Percentiles rank a stretch among this genome's conserved stretches.
Evolutionary conservation across 2,113 vertebrate species (phyloP).

Genomic region (Lutjanus erythropterus): DNA sequence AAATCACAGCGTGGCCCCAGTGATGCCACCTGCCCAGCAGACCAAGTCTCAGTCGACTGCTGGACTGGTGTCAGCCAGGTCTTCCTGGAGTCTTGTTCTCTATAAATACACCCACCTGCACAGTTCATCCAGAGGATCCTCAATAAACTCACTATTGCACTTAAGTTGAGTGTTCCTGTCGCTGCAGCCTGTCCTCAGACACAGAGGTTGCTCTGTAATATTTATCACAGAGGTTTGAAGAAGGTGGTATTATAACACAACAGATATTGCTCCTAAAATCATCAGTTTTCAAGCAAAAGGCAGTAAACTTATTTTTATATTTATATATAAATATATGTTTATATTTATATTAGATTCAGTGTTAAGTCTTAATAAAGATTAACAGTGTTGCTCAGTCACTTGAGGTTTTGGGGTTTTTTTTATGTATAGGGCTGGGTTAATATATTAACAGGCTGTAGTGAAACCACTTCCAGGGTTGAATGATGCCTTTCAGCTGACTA

Average conservation of each 20-base stretch:
- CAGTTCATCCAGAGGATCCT: constrained; percentile 52
- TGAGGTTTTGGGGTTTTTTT: too few relatives aligned
- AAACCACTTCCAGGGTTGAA: neutral
- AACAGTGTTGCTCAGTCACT: neutral
- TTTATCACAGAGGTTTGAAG: constrained; percentile 51
- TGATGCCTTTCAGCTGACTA: constrained; percentile 26
- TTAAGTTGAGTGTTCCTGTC: constrained; percentile 69
- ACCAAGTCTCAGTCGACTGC: constrained; percentile 11
- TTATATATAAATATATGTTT: neutral
- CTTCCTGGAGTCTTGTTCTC: constrained; percentile 42
- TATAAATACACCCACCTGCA: constrained; percentile 69
- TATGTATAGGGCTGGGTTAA: neutral
- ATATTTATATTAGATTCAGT: neutral
- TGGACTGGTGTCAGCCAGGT: constrained; percentile 28
- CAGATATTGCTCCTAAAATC: constrained; percentile 6
- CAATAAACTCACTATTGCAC: constrained; percentile 64
- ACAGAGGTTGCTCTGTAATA: constrained; percentile 59
- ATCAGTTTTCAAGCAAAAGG: constrained; percentile 15
- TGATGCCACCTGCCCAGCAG: constrained; percentile 31
- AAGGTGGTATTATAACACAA: constrained; percentile 22
- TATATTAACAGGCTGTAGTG: neutral
- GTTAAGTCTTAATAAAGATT: neutral
- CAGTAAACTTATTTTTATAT: neutral
- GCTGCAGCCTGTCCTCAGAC: constrained; percentile 44
- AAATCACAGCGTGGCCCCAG: constrained; percentile 20